Evolutionary conservation across 2,797 vertebrate species (phyloP).

Genomic region (Malurus splendens): DNA sequence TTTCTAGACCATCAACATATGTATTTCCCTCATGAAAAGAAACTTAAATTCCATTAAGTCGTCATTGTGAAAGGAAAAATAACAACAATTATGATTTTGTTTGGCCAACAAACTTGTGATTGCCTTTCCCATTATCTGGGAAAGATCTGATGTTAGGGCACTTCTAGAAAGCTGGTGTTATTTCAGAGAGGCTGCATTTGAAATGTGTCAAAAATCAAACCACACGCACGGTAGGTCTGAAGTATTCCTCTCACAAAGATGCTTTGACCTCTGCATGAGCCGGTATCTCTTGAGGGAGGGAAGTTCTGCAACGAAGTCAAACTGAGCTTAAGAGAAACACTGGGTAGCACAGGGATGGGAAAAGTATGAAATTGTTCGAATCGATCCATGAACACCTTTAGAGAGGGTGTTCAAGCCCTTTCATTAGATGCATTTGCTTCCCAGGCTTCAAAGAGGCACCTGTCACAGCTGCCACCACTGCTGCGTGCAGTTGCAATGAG

Average conservation of each 20-base stretch:
- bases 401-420: not conserved
- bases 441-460: constrained; percentile 16
- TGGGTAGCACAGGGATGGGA: not conserved
- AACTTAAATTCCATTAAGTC: not conserved
- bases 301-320: not conserved
- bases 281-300: not conserved
- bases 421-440: not conserved
- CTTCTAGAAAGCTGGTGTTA: not conserved
- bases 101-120: not conserved
- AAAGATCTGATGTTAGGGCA: not conserved
- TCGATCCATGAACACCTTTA: not conserved
- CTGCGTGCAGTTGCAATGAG: not conserved
- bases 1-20: not conserved
- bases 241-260: not conserved
- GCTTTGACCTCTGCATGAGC: not conserved
- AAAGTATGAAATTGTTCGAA: not conserved
- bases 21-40: not conserved
- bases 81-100: not conserved
- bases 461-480: not conserved
- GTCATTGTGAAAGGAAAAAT: not conserved
- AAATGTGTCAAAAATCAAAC: not conserved
- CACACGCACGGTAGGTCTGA: accelerated
- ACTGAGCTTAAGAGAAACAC: not conserved
- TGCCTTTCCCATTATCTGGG: not conserved
- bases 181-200: not conserved